Evolutionary conservation across 92 coral and sea anemone species (phyloP), one percentile per base, ranked within the genome.

Genomic region (Ricordea florida): DNA sequence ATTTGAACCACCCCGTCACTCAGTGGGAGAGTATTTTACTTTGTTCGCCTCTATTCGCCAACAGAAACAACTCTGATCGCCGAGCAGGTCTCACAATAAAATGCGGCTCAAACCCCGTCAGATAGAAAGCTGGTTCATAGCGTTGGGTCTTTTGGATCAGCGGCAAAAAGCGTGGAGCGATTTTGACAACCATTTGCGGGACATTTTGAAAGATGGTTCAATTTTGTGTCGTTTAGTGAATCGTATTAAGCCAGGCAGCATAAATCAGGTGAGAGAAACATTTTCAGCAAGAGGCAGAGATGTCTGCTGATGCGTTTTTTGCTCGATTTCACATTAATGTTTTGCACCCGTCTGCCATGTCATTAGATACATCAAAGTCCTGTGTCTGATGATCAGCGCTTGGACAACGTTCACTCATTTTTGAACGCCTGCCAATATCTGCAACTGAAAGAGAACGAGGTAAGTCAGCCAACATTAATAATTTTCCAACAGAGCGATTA

Each of bases 391-490:
- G 93, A 83, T 6, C 90, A 91, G 32, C 77, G 85, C 14, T 58
- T 74, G 36, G 52, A 35, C 10, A 91, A 91, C 70, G 21, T 87
- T 31, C 81, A 69, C 32, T 57, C 76, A 47, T 91, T 91, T 60
- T 36, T 75, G 85, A 83, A 66, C 30, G 93, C 84, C 62, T 91
- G 93, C 82, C 97, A 79, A 83, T 88, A 91, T n/a, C 49, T 87
- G 45, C 93, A 88, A 53, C 82, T 91, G 24, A 70, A 59, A 42
- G 70, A 73, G 56, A 86, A 73, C 66, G 93, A 91, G 97, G 97
- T 91, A 66, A 83, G 93, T 66, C 63, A 47, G 63, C 67, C 38
- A 61, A 58, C 33, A 76, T 76, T 76, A 66, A 69, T 81, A 62
- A 85, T 57, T 72, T 81, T 70, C 76, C 61, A 43, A 44, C 43